Conservation (phyloP, 1,140 invertebrate genomes). For the Drosophila varians region DNA sequence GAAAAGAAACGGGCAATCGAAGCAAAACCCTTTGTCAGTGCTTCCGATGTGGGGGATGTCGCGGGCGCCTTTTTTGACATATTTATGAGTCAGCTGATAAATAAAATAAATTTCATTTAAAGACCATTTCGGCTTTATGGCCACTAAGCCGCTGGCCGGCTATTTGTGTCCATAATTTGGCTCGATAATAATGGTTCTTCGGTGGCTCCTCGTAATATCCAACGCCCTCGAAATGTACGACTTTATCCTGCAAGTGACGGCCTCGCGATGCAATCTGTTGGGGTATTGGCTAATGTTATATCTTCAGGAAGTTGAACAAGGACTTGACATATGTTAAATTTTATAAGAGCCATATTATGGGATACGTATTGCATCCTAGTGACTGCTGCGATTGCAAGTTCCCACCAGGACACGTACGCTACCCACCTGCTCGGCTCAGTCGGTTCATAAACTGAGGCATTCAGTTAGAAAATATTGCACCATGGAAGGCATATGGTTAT, state of each 20-base stretch:
- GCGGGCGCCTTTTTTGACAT: conserved; percentile 57
- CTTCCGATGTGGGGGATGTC: conserved; percentile 14
- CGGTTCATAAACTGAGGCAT: conserved; percentile 24
- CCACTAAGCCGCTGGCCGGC: conserved; percentile 7
- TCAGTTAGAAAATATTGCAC: conserved; percentile 9
- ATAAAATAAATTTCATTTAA: conserved; percentile 79
- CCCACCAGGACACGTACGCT: conserved; percentile 2
- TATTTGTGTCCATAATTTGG: conserved; percentile 34
- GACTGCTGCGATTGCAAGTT: not conserved
- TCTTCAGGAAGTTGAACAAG: not conserved
- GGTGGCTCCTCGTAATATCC: not conserved
- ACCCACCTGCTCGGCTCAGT: not conserved
- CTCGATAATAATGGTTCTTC: conserved; percentile 21
- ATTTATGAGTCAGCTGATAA: conserved; percentile 77
- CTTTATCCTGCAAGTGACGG: conserved; percentile 15
- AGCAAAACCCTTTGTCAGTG: conserved; percentile 11
- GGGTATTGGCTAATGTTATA: not conserved
- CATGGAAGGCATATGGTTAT: not conserved
- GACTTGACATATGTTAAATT: not conserved
- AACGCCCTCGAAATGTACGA: not conserved
- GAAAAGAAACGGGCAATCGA: conserved; percentile 1
- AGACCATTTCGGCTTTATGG: conserved; percentile 47
- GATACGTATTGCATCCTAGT: not conserved
- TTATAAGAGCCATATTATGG: not conserved
- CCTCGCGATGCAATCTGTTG: conserved; percentile 6